These are phyloP conservation scores for Geococcyx californianus DNA, from an alignment of 2,113 vertebrate species.

Conservation along the genomic window DNA sequence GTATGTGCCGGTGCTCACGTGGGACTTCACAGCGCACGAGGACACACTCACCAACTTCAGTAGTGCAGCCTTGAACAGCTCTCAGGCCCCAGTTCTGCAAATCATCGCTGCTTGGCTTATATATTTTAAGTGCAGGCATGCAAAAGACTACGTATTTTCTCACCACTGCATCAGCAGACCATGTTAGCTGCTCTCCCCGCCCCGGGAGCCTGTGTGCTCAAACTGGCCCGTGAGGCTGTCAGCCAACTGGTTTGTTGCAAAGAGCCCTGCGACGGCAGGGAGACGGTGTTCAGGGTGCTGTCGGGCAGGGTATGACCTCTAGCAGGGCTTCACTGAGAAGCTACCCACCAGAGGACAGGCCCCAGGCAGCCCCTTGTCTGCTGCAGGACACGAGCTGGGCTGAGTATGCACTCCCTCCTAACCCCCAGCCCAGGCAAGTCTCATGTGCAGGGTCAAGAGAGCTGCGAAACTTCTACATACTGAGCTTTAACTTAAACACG, in stretches of 20 bases:
- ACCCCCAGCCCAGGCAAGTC: neutral
- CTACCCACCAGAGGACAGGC: neutral
- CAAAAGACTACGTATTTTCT: neutral
- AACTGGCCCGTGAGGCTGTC: neutral
- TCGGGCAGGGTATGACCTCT: fast-evolving
- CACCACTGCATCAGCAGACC: neutral
- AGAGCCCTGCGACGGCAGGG: neutral
- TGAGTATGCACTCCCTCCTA: fast-evolving
- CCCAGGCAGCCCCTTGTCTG: neutral
- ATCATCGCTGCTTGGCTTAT: neutral
- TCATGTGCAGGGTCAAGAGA: neutral
- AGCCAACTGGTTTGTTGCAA: neutral
- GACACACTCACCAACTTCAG: neutral
- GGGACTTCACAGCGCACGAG: neutral
- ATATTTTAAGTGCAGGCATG: neutral
- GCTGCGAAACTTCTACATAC: neutral
- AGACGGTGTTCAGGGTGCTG: fast-evolving
- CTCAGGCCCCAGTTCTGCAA: neutral
- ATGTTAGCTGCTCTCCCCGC: neutral
- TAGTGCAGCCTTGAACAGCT: neutral
- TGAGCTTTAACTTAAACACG: neutral
- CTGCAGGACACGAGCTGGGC: neutral
- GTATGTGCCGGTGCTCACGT: fast-evolving
- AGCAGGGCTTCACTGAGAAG: neutral
- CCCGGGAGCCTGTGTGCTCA: fast-evolving